A percentile compares a stretch with the other conserved stretches of the same genome.
Conservation (phyloP, 1,140 invertebrate species). For the Holotrichia oblita region DNA sequence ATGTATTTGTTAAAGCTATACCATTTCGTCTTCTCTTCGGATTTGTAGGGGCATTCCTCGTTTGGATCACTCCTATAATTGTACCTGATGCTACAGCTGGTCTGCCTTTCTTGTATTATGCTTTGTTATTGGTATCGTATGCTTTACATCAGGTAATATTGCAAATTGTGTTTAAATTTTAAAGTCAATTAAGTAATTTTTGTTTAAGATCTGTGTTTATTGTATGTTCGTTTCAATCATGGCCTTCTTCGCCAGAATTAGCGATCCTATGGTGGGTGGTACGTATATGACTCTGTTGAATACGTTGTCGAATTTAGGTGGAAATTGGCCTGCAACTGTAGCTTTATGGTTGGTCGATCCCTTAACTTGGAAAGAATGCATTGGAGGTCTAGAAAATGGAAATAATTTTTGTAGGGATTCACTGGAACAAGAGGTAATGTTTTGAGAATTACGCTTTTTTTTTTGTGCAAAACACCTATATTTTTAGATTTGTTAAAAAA, state of each 20-base stretch:
- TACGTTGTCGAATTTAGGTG: constrained; percentile 95
- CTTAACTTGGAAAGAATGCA: constrained; percentile 85
- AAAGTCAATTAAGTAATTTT: not conserved
- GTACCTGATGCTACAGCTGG: constrained; percentile 71
- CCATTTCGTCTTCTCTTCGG: constrained; percentile 89
- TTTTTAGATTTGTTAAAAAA: constrained; percentile 39
- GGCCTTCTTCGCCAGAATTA: constrained; percentile 86
- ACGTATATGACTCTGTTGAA: constrained; percentile 99
- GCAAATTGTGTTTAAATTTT: not conserved
- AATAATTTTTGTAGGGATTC: constrained; percentile 66
- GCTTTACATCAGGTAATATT: constrained; percentile 87
- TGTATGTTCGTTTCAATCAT: constrained; percentile 76
- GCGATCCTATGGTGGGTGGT: constrained; percentile 93
- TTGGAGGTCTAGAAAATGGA: constrained; percentile 62
- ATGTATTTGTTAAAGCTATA: constrained; percentile 89
- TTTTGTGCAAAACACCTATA: constrained; percentile 31
- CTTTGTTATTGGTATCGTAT: constrained; percentile 81
- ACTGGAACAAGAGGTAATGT: constrained; percentile 64
- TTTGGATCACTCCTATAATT: constrained; percentile 82
- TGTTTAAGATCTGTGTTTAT: constrained; percentile 68
- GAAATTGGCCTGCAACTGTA: constrained; percentile 95
- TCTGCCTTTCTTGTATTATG: constrained; percentile 84
- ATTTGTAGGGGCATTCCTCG: constrained; percentile 81
- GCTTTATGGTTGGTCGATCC: constrained; percentile 93
- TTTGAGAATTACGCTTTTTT: not conserved